phyloP scores from a whole-genome alignment of 1,140 invertebrate genomes.

The Cydia splendana region DNA sequence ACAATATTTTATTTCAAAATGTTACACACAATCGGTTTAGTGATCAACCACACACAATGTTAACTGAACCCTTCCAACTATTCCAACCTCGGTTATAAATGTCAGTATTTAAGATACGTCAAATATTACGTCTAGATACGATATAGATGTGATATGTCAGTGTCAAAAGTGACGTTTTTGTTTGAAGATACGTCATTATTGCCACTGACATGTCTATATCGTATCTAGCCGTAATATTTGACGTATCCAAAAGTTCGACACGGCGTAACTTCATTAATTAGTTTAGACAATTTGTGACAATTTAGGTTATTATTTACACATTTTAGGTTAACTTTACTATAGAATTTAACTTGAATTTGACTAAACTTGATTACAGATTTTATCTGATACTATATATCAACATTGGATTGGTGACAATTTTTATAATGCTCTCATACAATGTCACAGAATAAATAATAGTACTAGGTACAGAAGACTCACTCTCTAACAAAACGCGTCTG shows the following conservation, averaged over 20 bases:
- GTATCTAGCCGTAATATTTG: too few relatives aligned
- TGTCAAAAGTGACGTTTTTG: too few relatives aligned
- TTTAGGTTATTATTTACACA: neutral
- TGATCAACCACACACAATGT: neutral
- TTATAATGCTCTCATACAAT: too few relatives aligned
- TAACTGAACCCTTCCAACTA: neutral
- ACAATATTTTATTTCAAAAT: conserved; percentile 19
- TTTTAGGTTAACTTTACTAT: neutral
- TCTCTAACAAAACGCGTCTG: too few relatives aligned
- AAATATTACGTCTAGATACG: too few relatives aligned
- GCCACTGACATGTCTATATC: too few relatives aligned
- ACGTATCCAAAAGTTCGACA: neutral
- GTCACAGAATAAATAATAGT: too few relatives aligned
- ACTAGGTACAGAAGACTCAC: too few relatives aligned
- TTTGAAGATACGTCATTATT: too few relatives aligned
- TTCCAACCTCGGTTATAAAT: neutral
- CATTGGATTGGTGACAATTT: too few relatives aligned
- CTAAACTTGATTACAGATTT: neutral
- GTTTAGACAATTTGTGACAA: neutral
- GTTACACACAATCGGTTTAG: neutral
- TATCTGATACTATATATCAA: neutral
- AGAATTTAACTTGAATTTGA: neutral
- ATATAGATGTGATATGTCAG: too few relatives aligned
- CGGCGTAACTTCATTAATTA: neutral
- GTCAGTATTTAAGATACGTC: too few relatives aligned